Conservation (phyloP, 30 jellyfish, hydroid and myxozoan species). For the Rhopilema esculentum region DNA sequence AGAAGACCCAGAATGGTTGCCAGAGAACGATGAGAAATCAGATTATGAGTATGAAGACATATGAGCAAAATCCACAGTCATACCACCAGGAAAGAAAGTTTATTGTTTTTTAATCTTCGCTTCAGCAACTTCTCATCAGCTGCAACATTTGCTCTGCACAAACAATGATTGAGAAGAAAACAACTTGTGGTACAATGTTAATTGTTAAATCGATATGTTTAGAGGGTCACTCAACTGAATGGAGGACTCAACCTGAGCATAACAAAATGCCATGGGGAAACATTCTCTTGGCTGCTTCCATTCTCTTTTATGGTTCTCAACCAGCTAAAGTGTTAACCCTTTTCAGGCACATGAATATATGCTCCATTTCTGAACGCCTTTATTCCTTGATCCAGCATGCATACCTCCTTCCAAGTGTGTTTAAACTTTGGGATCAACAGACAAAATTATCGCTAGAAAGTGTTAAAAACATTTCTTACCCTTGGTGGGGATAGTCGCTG, state of each 20-base stretch:
- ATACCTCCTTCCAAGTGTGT: neutral
- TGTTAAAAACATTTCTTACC: neutral
- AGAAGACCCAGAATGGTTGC: neutral
- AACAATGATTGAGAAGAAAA: conserved; percentile 1
- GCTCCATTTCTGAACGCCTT: neutral
- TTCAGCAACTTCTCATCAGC: neutral
- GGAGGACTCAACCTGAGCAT: conserved; percentile 31
- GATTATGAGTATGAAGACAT: neutral
- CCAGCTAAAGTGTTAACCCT: neutral
- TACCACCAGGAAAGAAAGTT: conserved; percentile 4
- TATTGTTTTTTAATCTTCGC: neutral
- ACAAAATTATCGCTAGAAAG: neutral
- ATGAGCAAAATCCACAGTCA: neutral
- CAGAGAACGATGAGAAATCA: neutral
- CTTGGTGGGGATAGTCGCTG: no score
- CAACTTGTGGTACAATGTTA: neutral
- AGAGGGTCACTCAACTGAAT: conserved; percentile 5
- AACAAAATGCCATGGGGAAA: neutral
- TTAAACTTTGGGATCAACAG: neutral
- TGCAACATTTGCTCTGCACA: conserved; percentile 25
- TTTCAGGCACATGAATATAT: neutral
- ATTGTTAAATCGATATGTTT: neutral
- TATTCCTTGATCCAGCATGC: conserved; percentile 4
- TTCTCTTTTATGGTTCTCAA: neutral
- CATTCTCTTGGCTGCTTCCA: conserved; percentile 22